These are phyloP conservation scores for Prionace glauca DNA, from an alignment of 2,797 vertebrate genomes.

Conservation along the genomic window DNA sequence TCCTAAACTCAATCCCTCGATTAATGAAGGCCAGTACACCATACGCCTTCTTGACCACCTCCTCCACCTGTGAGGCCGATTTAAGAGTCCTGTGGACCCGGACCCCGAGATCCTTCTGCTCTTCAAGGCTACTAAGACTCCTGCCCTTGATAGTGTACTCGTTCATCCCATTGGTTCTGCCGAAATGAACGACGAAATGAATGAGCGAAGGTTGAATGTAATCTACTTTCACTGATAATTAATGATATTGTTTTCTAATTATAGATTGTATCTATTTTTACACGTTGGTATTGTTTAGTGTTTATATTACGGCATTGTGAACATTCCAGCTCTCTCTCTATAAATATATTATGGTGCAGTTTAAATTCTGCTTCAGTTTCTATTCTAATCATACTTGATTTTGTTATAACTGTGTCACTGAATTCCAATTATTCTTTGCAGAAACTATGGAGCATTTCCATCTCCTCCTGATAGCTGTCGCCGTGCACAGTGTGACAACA, in stretches of 20 bases:
- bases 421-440: conserved; percentile 46
- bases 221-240: background rate
- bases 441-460: conserved; percentile 71
- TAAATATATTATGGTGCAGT: background rate
- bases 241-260: background rate
- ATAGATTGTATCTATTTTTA: background rate
- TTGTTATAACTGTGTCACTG: background rate
- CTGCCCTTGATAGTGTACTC: too few relatives aligned
- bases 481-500: conserved; percentile 54
- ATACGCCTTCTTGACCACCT: too few relatives aligned
- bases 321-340: background rate
- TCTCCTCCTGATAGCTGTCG: conserved; percentile 61
- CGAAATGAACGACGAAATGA: too few relatives aligned
- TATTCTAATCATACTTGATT: background rate
- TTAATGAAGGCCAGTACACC: too few relatives aligned
- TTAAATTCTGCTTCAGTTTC: background rate
- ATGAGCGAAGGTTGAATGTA: background rate
- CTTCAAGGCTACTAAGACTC: too few relatives aligned
- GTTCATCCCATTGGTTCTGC: too few relatives aligned
- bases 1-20: too few relatives aligned
- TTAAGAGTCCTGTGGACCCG: too few relatives aligned
- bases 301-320: conserved; percentile 15
- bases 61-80: too few relatives aligned
- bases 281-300: background rate
- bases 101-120: too few relatives aligned